These are phyloP conservation scores for Plebejus melissa DNA, from an alignment of 2,888 invertebrate genomes.

Conservation along the genomic window DNA sequence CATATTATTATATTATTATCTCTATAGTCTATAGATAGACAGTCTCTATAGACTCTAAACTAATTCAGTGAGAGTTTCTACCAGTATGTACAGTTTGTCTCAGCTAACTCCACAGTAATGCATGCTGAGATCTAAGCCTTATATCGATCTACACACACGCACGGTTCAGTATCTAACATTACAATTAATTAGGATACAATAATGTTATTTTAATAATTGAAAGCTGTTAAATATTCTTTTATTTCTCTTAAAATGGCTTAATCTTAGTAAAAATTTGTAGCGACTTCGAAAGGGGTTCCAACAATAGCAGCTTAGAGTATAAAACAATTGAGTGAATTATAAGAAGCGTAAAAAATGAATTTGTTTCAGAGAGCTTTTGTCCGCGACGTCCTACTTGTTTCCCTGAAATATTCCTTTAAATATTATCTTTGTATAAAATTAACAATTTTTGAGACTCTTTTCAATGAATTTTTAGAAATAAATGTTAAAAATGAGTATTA, in stretches of 20 bases:
- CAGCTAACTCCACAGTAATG: too few species aligned
- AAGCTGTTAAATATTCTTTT: neutral
- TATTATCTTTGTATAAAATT: constrained; percentile 21
- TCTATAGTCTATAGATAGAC: too few species aligned
- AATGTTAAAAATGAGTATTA: neutral
- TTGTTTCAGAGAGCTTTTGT: constrained; percentile 24
- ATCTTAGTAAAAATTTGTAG: constrained; percentile 23
- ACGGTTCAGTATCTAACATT: too few species aligned
- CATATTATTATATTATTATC: too few species aligned
- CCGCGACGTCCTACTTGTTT: neutral
- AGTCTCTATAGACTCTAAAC: too few species aligned
- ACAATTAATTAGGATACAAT: neutral
- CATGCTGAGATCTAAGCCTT: too few species aligned
- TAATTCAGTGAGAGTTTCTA: too few species aligned
- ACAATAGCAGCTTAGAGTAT: constrained; percentile 28
- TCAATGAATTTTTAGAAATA: neutral
- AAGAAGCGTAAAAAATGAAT: constrained; percentile 26
- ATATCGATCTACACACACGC: too few species aligned
- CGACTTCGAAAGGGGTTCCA: constrained; percentile 22
- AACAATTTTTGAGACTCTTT: constrained; percentile 1
- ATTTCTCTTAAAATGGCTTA: constrained; percentile 10
- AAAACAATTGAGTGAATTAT: constrained; percentile 28
- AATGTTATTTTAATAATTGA: neutral
- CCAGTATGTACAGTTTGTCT: too few species aligned
- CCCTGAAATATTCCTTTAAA: constrained; percentile 14